These are phyloP conservation scores for Papilio protenor DNA, from an alignment of 2,888 invertebrate genomes.

Conservation along the genomic window DNA sequence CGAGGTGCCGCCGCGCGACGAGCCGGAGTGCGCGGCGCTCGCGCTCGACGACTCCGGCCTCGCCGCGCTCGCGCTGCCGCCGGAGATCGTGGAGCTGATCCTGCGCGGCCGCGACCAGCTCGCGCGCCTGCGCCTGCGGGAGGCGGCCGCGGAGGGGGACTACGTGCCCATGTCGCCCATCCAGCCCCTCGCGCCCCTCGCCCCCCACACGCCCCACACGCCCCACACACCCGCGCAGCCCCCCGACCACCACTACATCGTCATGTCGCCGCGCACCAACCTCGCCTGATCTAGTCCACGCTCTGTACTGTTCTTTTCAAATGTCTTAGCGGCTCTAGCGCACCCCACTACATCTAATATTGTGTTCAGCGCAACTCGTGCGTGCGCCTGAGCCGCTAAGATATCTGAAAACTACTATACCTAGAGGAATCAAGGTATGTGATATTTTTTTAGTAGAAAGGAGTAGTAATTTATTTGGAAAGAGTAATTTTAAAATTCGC, in stretches of 20 bases:
- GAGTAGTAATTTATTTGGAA: constrained; percentile 36
- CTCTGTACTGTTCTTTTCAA: neutral
- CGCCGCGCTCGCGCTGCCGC: constrained; percentile 66
- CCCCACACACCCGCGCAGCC: constrained; percentile 67
- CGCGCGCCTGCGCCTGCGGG: constrained; percentile 60
- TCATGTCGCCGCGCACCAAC: constrained; percentile 75
- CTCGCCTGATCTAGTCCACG: constrained; percentile 61
- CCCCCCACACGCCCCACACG: no score
- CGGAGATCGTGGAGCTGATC: constrained; percentile 74
- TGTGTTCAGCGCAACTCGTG: no score
- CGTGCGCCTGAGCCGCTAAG: no score
- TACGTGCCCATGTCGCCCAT: constrained; percentile 57
- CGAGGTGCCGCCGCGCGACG: constrained; percentile 62
- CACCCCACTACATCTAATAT: no score
- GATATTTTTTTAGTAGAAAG: constrained; percentile 45
- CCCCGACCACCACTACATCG: constrained; percentile 73
- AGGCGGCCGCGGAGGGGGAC: constrained; percentile 62
- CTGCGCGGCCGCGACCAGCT: constrained; percentile 63
- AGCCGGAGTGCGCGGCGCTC: constrained; percentile 51
- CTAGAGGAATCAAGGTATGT: constrained; percentile 44
- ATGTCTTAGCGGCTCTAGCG: no score
- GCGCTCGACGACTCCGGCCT: constrained; percentile 65
- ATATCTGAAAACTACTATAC: no score
- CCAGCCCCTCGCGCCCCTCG: constrained; percentile 74
- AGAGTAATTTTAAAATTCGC: neutral